Conservation (phyloP, 2,888 invertebrate genomes). For the Tinea semifulvella region DNA sequence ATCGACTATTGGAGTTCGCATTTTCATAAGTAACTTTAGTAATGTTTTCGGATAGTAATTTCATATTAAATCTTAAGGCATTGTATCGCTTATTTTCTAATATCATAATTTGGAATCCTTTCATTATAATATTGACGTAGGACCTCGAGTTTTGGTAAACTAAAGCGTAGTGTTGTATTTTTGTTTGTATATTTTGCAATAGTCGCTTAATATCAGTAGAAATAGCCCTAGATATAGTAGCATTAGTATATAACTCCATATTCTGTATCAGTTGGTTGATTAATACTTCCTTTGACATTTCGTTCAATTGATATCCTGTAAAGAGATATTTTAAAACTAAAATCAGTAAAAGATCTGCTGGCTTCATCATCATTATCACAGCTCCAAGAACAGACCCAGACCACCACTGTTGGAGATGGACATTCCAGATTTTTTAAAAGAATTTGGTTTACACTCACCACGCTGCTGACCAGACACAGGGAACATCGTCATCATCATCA, state of each 20-base stretch:
- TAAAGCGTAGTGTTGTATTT: not conserved
- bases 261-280: not conserved
- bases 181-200: not conserved
- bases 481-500: too few relatives aligned
- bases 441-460: too few relatives aligned
- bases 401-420: too few relatives aligned
- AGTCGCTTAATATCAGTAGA: not conserved
- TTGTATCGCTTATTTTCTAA: slow-evolving; percentile 13
- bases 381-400: too few relatives aligned
- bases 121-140: slow-evolving; percentile 37
- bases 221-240: not conserved
- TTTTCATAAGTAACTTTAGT: not conserved
- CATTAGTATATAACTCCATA: not conserved
- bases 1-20: not conserved
- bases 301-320: not conserved
- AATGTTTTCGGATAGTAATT: not conserved
- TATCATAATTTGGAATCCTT: slow-evolving; percentile 31
- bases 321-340: not conserved
- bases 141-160: slow-evolving; percentile 23
- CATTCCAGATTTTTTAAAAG: too few relatives aligned
- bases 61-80: not conserved
- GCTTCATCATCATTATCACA: too few relatives aligned
- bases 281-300: slow-evolving; percentile 5
- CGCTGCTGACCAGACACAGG: too few relatives aligned
- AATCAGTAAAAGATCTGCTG: too few relatives aligned